These are phyloP conservation scores for Rhagonycha fulva DNA, from an alignment of 2,888 invertebrate genomes.

Conservation along the genomic window DNA sequence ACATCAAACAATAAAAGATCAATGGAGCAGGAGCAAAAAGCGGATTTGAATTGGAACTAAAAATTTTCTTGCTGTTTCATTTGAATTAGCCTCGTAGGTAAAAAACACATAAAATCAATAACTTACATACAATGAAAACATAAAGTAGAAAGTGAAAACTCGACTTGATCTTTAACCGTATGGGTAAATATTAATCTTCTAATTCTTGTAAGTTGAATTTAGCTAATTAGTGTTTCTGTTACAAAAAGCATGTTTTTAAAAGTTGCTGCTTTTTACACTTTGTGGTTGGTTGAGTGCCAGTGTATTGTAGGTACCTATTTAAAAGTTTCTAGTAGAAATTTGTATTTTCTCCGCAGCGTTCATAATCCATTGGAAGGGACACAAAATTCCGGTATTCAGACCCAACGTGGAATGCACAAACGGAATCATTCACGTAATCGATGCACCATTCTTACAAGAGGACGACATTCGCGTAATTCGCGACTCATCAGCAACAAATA, in stretches of 20 bases:
- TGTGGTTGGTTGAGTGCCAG: neutral
- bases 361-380: conserved; percentile 83
- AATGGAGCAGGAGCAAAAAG: too few species aligned
- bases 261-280: neutral
- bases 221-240: neutral
- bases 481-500: conserved; percentile 45
- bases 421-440: conserved; percentile 93
- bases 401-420: conserved; percentile 95
- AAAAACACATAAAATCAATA: neutral
- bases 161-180: neutral
- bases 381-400: conserved; percentile 81
- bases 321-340: neutral
- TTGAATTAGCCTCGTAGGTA: too few species aligned
- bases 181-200: conserved; percentile 3
- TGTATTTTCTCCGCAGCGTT: conserved; percentile 63
- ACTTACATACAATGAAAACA: neutral
- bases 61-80: neutral
- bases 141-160: neutral
- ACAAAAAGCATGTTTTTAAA: neutral
- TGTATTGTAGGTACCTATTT: neutral
- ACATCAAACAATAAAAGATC: too few species aligned
- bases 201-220: neutral
- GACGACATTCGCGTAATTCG: conserved; percentile 78
- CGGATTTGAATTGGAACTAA: too few species aligned
- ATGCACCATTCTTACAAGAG: conserved; percentile 81